A percentile compares a stretch with the other conserved stretches of the same genome.
Conservation (phyloP, 1,140 invertebrate species). For the Lethocerus indicus region DNA sequence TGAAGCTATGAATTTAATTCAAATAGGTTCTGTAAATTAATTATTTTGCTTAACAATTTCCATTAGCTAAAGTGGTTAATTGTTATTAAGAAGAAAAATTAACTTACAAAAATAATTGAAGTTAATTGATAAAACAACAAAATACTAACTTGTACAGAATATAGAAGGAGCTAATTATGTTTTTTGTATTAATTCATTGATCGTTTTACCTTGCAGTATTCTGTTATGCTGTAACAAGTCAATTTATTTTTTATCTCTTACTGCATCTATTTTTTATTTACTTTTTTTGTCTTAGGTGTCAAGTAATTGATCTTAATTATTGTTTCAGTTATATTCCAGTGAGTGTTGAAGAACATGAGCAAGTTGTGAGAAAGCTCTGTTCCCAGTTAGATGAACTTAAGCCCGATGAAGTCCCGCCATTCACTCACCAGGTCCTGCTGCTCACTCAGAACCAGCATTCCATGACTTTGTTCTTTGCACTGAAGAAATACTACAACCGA, state of each 20-base stretch:
- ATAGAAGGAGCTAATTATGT: no score
- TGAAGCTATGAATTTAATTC: not conserved
- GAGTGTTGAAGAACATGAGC: slow-evolving; percentile 23
- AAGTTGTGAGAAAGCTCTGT: slow-evolving; percentile 26
- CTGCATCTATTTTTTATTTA: slow-evolving; percentile 4
- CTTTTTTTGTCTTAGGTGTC: not conserved
- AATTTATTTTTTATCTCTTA: no score
- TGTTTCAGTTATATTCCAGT: slow-evolving; percentile 24
- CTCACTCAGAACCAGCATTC: slow-evolving; percentile 23
- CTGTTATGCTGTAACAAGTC: no score
- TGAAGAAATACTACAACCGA: slow-evolving; percentile 26
- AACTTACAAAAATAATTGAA: no score
- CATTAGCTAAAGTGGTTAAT: not conserved
- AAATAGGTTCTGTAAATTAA: not conserved
- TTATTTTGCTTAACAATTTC: slow-evolving; percentile 1
- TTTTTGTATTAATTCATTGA: no score
- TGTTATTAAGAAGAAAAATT: not conserved
- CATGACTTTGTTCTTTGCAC: slow-evolving; percentile 23
- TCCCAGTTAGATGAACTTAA: slow-evolving; percentile 20
- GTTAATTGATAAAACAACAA: no score
- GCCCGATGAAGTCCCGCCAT: slow-evolving; percentile 28
- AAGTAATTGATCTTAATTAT: no score
- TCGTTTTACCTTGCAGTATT: no score
- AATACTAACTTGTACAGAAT: no score
- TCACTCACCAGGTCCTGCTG: slow-evolving; percentile 28